Conservation (phyloP, 2,888 invertebrate species). For the Linnaemya vulpina region DNA sequence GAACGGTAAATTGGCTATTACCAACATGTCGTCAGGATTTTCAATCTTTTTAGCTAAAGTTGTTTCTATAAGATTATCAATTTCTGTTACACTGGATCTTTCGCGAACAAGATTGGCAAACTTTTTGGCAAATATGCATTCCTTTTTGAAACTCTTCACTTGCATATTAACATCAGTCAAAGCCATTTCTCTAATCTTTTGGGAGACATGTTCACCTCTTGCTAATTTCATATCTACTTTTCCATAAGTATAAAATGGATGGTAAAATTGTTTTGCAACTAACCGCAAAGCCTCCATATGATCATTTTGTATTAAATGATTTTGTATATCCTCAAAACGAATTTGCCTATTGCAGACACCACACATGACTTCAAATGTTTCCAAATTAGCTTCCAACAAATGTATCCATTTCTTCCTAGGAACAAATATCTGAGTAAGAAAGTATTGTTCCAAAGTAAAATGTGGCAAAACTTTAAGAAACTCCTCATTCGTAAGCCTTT, state of each 20-base stretch:
- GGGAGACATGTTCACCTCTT: slow-evolving; percentile 46
- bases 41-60: slow-evolving; percentile 34
- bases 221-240: slow-evolving; percentile 51
- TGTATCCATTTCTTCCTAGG: slow-evolving; percentile 51
- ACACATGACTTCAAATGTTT: slow-evolving; percentile 18
- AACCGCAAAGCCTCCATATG: slow-evolving; percentile 52
- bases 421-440: slow-evolving; percentile 51
- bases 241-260: slow-evolving; percentile 72
- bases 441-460: slow-evolving; percentile 46
- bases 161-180: slow-evolving; percentile 46
- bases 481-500: slow-evolving; percentile 57
- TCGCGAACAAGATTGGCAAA: slow-evolving; percentile 27
- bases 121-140: slow-evolving; percentile 30
- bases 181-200: slow-evolving; percentile 30
- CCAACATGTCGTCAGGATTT: slow-evolving; percentile 59
- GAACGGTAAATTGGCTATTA: slow-evolving; percentile 60
- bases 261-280: slow-evolving; percentile 70
- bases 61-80: slow-evolving; percentile 26
- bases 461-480: slow-evolving; percentile 44
- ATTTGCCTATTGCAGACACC: slow-evolving; percentile 55
- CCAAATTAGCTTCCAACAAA: slow-evolving; percentile 38
- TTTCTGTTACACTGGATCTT: not conserved
- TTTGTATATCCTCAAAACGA: slow-evolving; percentile 40
- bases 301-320: slow-evolving; percentile 54
- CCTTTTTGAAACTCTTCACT: slow-evolving; percentile 35